phyloP scores from a whole-genome alignment of 2,888 invertebrate species.

The Alentia gelatinosa region DNA sequence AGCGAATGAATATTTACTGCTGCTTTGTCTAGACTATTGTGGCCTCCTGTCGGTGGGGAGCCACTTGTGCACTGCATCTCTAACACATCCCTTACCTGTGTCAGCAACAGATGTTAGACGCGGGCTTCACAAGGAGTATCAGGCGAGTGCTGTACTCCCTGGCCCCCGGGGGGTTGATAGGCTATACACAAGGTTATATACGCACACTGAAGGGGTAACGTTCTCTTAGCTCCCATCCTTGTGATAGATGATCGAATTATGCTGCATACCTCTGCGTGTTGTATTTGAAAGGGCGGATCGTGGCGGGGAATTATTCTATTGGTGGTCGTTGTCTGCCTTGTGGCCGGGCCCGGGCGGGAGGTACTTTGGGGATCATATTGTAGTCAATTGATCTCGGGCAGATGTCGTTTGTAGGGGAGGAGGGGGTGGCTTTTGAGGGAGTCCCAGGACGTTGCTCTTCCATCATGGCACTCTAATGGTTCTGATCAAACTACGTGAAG shows the following conservation, averaged over 20 bases:
- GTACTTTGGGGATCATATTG: slow-evolving; percentile 17
- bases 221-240: background rate
- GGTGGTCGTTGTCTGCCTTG: background rate
- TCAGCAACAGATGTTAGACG: background rate
- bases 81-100: background rate
- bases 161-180: background rate
- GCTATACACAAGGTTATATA: background rate
- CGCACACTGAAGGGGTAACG: background rate
- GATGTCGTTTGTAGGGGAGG: background rate
- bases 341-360: background rate
- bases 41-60: background rate
- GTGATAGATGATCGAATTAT: background rate
- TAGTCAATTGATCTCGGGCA: background rate
- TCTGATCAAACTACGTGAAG: background rate
- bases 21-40: background rate
- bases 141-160: too few species aligned
- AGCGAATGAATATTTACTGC: slow-evolving; percentile 3
- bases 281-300: background rate
- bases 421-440: background rate
- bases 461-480: background rate
- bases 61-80: background rate
- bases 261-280: background rate
- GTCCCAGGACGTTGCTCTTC: background rate
- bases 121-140: background rate
- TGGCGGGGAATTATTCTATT: background rate